Conservation (phyloP, 1,140 invertebrate genomes). For the Saxidomus purpurata region DNA sequence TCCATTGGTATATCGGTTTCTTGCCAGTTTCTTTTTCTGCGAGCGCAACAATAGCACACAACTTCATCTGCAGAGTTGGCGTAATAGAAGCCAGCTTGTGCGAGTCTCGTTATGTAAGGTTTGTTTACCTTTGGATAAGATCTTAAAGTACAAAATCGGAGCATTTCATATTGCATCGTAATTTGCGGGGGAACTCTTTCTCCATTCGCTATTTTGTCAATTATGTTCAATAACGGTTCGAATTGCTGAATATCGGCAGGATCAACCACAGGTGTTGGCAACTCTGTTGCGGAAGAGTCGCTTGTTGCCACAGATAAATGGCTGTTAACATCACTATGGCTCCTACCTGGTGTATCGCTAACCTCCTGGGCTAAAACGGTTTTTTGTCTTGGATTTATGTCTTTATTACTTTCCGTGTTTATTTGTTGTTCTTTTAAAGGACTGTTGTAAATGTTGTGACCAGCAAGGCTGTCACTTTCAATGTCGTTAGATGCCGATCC, state of each 20-base stretch:
- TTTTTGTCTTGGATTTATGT: too few species aligned
- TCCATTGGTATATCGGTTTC: conserved; percentile 1
- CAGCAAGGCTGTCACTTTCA: too few species aligned
- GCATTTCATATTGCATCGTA: conserved; percentile 47
- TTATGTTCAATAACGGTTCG: neutral
- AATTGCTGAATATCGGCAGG: neutral
- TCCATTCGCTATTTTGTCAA: conserved; percentile 21
- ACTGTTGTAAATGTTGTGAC: too few species aligned
- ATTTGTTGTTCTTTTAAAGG: too few species aligned
- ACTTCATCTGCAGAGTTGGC: conserved; percentile 35
- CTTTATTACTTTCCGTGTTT: too few species aligned
- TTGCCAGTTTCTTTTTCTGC: conserved; percentile 15
- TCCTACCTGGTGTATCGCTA: too few species aligned
- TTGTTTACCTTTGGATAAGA: conserved; percentile 17
- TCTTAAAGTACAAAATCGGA: conserved; percentile 35
- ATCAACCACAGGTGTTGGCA: neutral
- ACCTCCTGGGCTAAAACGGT: too few species aligned
- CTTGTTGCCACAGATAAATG: too few species aligned
- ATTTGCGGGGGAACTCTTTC: conserved; percentile 21
- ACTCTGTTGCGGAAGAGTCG: too few species aligned
- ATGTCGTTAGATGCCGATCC: too few species aligned
- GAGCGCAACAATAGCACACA: conserved; percentile 51
- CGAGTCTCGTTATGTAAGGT: conserved; percentile 31
- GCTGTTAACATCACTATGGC: too few species aligned
- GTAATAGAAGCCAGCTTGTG: conserved; percentile 55